Conservation (phyloP, 2,797 vertebrate species). For the Gouania willdenowi region DNA sequence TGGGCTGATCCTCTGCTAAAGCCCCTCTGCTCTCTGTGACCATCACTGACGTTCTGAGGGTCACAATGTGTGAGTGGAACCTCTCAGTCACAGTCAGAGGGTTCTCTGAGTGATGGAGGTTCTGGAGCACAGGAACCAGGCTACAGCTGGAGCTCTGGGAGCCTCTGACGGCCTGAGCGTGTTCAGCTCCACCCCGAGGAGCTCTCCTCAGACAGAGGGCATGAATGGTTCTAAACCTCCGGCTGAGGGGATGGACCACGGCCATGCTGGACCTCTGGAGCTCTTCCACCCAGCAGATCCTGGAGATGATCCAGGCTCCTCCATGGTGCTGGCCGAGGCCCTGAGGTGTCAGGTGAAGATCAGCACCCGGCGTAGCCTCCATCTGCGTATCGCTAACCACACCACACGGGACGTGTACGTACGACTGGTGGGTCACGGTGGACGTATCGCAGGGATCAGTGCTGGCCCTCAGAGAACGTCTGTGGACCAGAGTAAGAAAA, state of each 20-base stretch:
- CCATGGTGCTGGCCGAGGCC: conserved; percentile 61
- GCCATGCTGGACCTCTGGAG: conserved; percentile 37
- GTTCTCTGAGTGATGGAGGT: conserved; percentile 52
- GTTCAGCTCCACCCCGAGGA: conserved; percentile 9
- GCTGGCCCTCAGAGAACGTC: conserved; percentile 31
- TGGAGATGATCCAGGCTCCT: conserved; percentile 21
- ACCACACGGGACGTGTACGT: conserved; percentile 86
- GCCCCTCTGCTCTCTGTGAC: conserved; percentile 63
- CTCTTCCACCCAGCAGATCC: conserved; percentile 40
- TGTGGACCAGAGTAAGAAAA: conserved; percentile 59
- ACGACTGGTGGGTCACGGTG: conserved; percentile 84
- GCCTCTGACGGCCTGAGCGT: background rate
- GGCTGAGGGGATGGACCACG: conserved; percentile 14
- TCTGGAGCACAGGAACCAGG: conserved; percentile 43
- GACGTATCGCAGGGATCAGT: conserved; percentile 75
- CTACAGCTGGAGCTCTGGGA: conserved; percentile 10
- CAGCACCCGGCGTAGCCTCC: conserved; percentile 85
- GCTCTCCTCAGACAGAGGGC: too few relatives aligned
- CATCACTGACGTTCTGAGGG: conserved; percentile 60
- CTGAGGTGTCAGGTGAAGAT: conserved; percentile 95
- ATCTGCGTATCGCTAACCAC: conserved; percentile 90
- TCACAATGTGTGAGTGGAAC: conserved; percentile 36
- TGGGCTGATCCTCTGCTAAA: conserved; percentile 67
- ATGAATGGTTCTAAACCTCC: too few relatives aligned
- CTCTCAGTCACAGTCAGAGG: conserved; percentile 22